Conservation (phyloP, 2,113 vertebrate species). For the Ciconia stormi region DNA sequence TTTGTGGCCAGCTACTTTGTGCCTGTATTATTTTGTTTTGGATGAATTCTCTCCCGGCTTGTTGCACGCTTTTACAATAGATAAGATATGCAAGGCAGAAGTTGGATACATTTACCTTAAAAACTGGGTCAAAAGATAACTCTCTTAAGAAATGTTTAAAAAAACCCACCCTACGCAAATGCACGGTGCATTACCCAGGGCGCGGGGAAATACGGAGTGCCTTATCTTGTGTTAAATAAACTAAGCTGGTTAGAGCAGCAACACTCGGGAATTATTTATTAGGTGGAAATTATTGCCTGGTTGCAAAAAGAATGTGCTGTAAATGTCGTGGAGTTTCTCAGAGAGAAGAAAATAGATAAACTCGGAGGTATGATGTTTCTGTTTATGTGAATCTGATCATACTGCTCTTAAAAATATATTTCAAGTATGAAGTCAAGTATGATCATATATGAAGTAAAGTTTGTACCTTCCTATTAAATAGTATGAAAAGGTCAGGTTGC, state of each 20-base stretch:
- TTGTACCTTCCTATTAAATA: neutral
- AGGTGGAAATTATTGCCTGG: neutral
- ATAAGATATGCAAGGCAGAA: neutral
- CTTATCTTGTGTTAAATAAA: neutral
- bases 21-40: neutral
- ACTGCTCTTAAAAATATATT: neutral
- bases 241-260: neutral
- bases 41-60: neutral
- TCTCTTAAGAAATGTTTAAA: neutral
- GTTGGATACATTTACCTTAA: neutral
- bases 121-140: neutral
- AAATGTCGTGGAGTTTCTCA: neutral
- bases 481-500: neutral
- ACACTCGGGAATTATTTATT: slow-evolving; percentile 9
- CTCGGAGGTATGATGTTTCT: neutral
- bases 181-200: neutral
- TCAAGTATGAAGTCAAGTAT: neutral
- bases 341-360: neutral
- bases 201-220: neutral
- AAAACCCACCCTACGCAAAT: neutral
- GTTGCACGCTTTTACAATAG: neutral
- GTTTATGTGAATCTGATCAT: neutral
- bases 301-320: neutral
- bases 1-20: neutral
- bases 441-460: neutral